Conservation (phyloP, 2,113 vertebrate genomes). For the Rutilus rutilus region DNA sequence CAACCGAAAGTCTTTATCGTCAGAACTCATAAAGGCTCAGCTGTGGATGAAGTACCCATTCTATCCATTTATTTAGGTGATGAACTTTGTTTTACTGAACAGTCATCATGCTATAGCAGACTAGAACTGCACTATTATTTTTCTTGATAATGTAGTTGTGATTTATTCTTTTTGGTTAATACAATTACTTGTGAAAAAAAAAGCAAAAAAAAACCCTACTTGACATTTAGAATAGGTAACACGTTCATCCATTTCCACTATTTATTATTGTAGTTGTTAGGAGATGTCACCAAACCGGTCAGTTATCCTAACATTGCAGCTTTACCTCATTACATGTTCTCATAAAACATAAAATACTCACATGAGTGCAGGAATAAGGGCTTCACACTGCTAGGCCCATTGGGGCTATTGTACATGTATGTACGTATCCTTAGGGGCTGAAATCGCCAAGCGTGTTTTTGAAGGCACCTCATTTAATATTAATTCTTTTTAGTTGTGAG, state of each 20-base stretch:
- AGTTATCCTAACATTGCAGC: background rate
- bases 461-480: slow-evolving; percentile 44
- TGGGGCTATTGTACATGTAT: background rate
- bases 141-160: background rate
- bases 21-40: slow-evolving; percentile 66
- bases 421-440: background rate
- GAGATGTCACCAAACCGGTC: background rate
- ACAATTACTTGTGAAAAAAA: too few species aligned
- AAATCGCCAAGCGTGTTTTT: slow-evolving; percentile 14
- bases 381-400: background rate
- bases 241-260: background rate
- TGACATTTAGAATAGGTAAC: background rate
- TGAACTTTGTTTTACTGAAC: slow-evolving; percentile 32
- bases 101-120: background rate
- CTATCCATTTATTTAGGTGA: slow-evolving; percentile 45
- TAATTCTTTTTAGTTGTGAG: slow-evolving; percentile 45
- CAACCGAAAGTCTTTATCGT: slow-evolving; percentile 64
- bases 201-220: too few species aligned
- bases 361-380: background rate
- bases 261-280: background rate
- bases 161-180: background rate
- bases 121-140: background rate
- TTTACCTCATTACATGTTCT: slow-evolving; percentile 4
- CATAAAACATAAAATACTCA: slow-evolving; percentile 14
- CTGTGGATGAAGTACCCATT: slow-evolving; percentile 65